Conservation (phyloP, 2,797 vertebrate genomes). For the Sebastes vulpes region DNA sequence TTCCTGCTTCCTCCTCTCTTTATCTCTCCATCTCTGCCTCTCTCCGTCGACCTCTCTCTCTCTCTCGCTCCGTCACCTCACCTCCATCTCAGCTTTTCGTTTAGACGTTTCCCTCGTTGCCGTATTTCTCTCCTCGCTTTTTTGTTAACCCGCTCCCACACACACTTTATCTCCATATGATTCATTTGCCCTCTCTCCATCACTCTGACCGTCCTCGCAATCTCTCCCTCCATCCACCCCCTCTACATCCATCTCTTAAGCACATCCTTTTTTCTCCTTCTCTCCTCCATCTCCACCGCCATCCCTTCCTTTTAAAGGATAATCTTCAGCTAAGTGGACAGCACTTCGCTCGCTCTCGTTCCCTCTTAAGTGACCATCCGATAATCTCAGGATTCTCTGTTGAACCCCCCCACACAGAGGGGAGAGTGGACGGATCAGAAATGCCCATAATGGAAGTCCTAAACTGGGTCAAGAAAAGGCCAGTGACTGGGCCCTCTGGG, state of each 20-base stretch:
- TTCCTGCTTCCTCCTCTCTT: slow-evolving; percentile 75
- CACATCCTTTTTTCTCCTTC: slow-evolving; percentile 81
- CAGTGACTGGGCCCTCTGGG: slow-evolving; percentile 64
- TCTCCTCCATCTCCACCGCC: slow-evolving; percentile 59
- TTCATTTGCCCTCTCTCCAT: slow-evolving; percentile 68
- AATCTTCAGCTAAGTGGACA: slow-evolving; percentile 96
- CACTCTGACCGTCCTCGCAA: slow-evolving; percentile 57
- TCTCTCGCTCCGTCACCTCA: slow-evolving; percentile 52
- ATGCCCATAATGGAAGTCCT: slow-evolving; percentile 73
- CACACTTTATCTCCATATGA: slow-evolving; percentile 70
- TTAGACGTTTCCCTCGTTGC: slow-evolving; percentile 81
- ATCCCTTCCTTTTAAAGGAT: slow-evolving; percentile 90
- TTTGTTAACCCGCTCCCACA: slow-evolving; percentile 81
- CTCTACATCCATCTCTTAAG: slow-evolving; percentile 68
- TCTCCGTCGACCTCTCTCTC: slow-evolving; percentile 36
- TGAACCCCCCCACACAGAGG: slow-evolving; percentile 33
- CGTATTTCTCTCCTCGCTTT: slow-evolving; percentile 60
- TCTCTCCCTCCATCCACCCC: slow-evolving; percentile 63
- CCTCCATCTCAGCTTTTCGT: slow-evolving; percentile 79
- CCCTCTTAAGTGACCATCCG: slow-evolving; percentile 76
- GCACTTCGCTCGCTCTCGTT: slow-evolving; percentile 83
- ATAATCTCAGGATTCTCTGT: slow-evolving; percentile 78
- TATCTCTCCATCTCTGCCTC: slow-evolving; percentile 74
- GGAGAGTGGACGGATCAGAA: slow-evolving; percentile 28
- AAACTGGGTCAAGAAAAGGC: slow-evolving; percentile 89